Conservation (phyloP, 2,113 vertebrate genomes). For the Passer montanus region DNA sequence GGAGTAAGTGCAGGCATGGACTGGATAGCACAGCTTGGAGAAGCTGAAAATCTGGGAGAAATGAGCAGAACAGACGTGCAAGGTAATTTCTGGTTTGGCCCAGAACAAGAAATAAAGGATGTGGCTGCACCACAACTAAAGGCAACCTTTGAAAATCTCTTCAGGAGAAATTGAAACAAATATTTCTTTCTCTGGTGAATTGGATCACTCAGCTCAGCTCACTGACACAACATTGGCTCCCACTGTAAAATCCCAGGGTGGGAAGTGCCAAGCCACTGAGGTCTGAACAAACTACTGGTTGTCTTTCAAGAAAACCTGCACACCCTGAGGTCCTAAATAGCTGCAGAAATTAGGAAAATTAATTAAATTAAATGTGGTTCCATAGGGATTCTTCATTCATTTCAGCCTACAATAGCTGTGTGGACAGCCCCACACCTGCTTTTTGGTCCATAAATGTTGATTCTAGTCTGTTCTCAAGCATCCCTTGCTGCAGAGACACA, state of each 20-base stretch:
- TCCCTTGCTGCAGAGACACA: background rate
- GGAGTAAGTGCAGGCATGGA: background rate
- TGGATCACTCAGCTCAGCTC: background rate
- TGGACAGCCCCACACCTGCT: background rate
- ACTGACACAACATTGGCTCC: background rate
- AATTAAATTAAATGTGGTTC: background rate
- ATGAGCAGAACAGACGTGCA: background rate
- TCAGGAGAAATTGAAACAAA: background rate
- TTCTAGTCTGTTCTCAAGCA: background rate
- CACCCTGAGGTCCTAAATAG: background rate
- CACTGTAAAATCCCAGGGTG: background rate
- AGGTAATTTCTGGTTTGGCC: background rate
- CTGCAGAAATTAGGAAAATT: background rate
- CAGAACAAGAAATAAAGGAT: background rate
- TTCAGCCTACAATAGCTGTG: background rate
- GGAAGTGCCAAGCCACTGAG: background rate
- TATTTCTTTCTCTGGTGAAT: background rate
- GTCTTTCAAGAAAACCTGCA: background rate
- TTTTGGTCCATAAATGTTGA: background rate
- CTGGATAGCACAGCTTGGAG: background rate
- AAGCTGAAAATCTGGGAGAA: background rate
- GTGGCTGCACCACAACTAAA: background rate
- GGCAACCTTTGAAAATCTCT: background rate
- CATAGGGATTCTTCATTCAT: background rate
- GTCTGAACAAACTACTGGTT: background rate